Base-by-base conservation (phyloP, 2,888 invertebrate genomes). In the Epistrophe eligans region DNA sequence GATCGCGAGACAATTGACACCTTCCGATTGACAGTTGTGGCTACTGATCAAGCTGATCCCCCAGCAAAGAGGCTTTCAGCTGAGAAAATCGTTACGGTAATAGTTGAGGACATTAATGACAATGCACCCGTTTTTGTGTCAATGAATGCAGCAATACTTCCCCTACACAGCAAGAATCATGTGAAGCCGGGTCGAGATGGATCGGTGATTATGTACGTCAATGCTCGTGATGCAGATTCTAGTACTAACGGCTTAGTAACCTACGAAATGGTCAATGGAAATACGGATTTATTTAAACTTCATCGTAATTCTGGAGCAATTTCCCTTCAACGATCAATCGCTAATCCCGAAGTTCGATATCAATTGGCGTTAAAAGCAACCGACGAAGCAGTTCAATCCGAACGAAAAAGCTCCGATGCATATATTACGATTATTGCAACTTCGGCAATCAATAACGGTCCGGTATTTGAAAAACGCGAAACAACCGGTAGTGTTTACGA, bases 21-120 rank as follows among this genome's bases (percentile, higher is more conserved):
- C 0, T 99, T 98, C 91, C 95, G 97, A 84, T 94, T 99, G 90
- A 97, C 97, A 1, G 97, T 99, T 3, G 96, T 97, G 0, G 99
- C 99, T 0, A 97, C 97, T 7, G 99, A 99, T 93, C 96, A 96
- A 92, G 98, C 98, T 0, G 94, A 95, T 89, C 96, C 97, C 2
- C 94, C 94, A 13, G 94, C 95, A 6, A 93, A 94, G 2, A 94
- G 97, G 88, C 93, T 97, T 55, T 97, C 97, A 4, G 97, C 98
- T 0, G 98, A 98, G 91, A 98, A 98, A 93, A 93, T 97, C 80
- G 97, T 98, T 2, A 97, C 97, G 7, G 97, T 98, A 48, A 97
- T 98, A 84, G 97, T 98, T 8, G 97, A 98, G 92, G 98, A 98
- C 92, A 95, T 98, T 83, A 98, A 98, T 92, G 98, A 99, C 92